A percentile compares a stretch with the other conserved stretches of the same genome.
These are phyloP conservation scores for Dryococelus australis DNA, from an alignment of 2,888 invertebrate genomes.

Conservation along the genomic window DNA sequence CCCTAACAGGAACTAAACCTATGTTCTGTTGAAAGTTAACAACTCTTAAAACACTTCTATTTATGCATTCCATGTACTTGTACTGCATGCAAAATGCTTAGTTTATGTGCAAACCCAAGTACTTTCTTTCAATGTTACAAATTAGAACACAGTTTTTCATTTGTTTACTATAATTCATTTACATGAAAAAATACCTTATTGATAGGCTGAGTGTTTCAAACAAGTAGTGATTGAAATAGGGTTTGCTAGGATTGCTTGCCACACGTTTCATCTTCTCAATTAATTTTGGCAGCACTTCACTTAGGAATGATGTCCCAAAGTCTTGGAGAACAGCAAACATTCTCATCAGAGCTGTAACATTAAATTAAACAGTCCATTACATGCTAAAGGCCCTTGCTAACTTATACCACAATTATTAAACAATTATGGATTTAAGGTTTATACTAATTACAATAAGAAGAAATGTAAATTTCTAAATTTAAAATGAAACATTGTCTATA, in stretches of 20 bases:
- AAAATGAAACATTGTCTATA: no score
- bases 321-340: conserved; percentile 84
- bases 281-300: conserved; percentile 81
- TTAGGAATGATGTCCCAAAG: conserved; percentile 79
- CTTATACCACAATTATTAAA: neutral
- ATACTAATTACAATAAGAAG: neutral
- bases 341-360: conserved; percentile 82
- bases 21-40: no score
- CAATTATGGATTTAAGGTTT: neutral
- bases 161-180: neutral
- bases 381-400: neutral
- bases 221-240: conserved; percentile 97
- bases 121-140: no score
- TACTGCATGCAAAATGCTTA: no score
- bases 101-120: no score
- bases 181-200: conserved; percentile 68
- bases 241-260: conserved; percentile 93
- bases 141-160: no score
- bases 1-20: no score
- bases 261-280: conserved; percentile 84
- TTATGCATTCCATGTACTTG: no score
- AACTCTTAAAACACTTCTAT: no score
- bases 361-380: conserved; percentile 22
- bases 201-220: conserved; percentile 94
- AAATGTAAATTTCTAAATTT: no score